Evolutionary conservation across 1,140 invertebrate species (phyloP), one percentile per base, ranked within the genome.

Genomic region (Antheraea pernyi): DNA sequence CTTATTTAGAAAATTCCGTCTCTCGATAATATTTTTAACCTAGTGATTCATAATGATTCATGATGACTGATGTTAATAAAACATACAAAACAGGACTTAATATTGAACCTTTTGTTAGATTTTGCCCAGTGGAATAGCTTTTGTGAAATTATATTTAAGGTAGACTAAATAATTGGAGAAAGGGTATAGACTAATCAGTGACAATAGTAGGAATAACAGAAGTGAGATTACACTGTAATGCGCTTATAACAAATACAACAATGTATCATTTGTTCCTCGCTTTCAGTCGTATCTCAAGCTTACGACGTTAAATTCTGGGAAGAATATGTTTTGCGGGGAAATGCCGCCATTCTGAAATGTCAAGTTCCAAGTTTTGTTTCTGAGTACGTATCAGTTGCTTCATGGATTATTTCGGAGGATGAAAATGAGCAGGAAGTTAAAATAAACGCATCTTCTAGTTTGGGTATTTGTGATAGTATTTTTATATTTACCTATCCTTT

Each of bases 241-340:
- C 13, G 6, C 11, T 0, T 42, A 16, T 53, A 16, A 16, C 2
- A n/a, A 53, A n/a, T 53, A 53, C 46, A 53, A 13, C 0, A 53
- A 16, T 53, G 46, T 53, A 53, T 13, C 11, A 53, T 16, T 2
- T 60, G 59, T 63, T 37, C 37, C 8, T 63, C 30, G 16, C 3
- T 77, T 74, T 69, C 93, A 98, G 97, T 98, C 87, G 96, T 98
- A 65, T 95, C 96, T 82, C 97, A 98, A 89, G 95, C 96, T 74
- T 98, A 97, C 92, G 95, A 97, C 91, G 96, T 96, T 39, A 95
- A 97, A 74, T 97, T 98, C 60, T 97, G 97, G 84, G 97, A 98
- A 91, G 97, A 97, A 80, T 98, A 97, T 85, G 97, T 97, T 30
- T 94, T 97, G 73, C 94, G 96, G 70, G 97, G 97, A 74, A 97